Evolutionary conservation across 2,888 invertebrate genomes (phyloP).

Genomic region (Hydropsyche betteni): DNA sequence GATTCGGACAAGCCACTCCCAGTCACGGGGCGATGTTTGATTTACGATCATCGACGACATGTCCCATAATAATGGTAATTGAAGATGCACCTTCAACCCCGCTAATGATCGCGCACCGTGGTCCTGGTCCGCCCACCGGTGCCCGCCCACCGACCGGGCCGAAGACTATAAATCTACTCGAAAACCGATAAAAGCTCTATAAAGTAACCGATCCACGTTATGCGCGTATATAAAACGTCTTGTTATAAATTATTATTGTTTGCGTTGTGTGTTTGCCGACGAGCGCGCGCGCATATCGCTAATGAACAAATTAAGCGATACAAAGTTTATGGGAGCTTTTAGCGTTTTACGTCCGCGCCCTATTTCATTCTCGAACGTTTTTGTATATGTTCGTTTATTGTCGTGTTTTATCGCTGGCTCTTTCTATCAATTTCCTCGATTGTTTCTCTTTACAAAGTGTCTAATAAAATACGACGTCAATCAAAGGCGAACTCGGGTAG

Average conservation of each 20-base stretch:
- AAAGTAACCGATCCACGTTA: too few species aligned
- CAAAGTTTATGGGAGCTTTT: not conserved
- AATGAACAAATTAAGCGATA: conserved; percentile 30
- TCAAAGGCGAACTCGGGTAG: too few species aligned
- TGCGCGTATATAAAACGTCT: not conserved
- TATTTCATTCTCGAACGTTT: too few species aligned
- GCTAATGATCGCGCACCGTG: conserved; percentile 5
- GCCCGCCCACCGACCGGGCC: conserved; percentile 6
- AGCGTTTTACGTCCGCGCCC: too few species aligned
- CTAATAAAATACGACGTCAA: too few species aligned
- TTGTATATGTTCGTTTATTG: too few species aligned
- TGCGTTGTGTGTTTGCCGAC: not conserved
- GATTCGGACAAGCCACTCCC: conserved; percentile 6
- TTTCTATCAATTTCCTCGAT: too few species aligned
- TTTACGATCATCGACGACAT: conserved; percentile 9
- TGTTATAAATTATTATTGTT: conserved; percentile 19
- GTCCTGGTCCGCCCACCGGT: conserved; percentile 17
- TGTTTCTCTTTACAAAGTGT: too few species aligned
- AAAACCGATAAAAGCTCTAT: conserved; percentile 6
- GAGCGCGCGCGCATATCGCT: not conserved
- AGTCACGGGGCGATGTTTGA: conserved; percentile 6
- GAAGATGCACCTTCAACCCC: conserved; percentile 28
- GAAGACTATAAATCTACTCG: not conserved
- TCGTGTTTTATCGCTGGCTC: too few species aligned
- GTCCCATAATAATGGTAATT: conserved; percentile 27